Evolutionary conservation across 2,888 invertebrate species (phyloP).

Genomic region (Drosophila nigricruria): DNA sequence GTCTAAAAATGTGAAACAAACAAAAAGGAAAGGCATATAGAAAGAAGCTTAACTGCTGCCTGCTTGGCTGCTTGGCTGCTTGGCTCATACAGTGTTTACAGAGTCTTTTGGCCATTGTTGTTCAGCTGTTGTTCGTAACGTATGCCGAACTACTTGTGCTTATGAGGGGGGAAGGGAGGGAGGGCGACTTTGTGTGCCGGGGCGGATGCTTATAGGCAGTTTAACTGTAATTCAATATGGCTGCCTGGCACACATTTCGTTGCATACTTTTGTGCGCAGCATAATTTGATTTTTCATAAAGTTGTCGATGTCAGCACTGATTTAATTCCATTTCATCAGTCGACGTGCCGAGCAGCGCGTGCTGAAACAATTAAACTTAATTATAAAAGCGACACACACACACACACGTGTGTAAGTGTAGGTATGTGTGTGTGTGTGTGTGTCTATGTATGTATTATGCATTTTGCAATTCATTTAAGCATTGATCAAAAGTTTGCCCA

Average conservation of each 20-base stretch:
- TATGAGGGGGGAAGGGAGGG: background rate
- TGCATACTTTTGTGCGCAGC: constrained; percentile 63
- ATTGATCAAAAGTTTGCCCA: constrained; percentile 65
- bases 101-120: constrained; percentile 14
- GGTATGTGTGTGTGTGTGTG: constrained; percentile 15
- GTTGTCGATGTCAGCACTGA: constrained; percentile 78
- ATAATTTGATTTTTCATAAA: constrained; percentile 78
- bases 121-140: constrained; percentile 52
- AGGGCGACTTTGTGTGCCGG: constrained; percentile 17
- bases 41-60: background rate
- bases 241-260: constrained; percentile 54
- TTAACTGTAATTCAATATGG: constrained; percentile 76
- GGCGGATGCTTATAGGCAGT: constrained; percentile 63
- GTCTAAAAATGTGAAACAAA: constrained; percentile 28
- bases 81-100: background rate
- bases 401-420: constrained; percentile 4
- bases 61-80: too few species aligned
- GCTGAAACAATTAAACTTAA: constrained; percentile 81
- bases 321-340: constrained; percentile 73
- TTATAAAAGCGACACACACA: constrained; percentile 54
- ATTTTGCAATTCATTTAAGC: constrained; percentile 54
- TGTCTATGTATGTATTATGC: constrained; percentile 18
- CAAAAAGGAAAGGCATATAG: constrained; percentile 4
- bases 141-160: constrained; percentile 45
- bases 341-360: constrained; percentile 41